A percentile compares a stretch with the other conserved stretches of the same genome.
Conservation (phyloP, 2,113 vertebrate species). For the Ahaetulla prasina region DNA sequence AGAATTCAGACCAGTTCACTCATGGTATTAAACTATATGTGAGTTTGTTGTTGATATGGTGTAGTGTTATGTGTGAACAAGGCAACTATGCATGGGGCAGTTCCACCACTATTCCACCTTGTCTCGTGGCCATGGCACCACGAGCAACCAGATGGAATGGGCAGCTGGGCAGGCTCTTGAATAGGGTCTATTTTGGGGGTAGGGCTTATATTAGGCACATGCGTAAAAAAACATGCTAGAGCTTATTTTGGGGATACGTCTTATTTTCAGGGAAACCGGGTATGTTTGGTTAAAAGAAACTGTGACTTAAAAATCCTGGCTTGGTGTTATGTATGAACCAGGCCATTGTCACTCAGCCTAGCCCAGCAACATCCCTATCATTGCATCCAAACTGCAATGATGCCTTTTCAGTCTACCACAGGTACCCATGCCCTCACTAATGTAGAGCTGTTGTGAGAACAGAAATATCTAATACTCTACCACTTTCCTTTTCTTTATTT, state of each 20-base stretch:
- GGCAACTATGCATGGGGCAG: background rate
- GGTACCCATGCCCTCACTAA: background rate
- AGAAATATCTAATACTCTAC: background rate
- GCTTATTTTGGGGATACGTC: no score
- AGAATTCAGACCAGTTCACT: background rate
- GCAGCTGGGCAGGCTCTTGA: no score
- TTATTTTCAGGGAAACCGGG: no score
- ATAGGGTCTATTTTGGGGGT: no score
- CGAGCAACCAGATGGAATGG: no score
- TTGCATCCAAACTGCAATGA: background rate
- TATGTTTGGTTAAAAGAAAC: background rate
- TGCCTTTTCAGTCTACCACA: background rate
- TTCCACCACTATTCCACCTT: no score
- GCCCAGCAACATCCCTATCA: background rate
- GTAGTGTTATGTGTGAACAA: background rate
- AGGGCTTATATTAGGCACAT: no score
- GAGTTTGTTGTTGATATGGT: background rate
- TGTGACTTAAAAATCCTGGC: background rate
- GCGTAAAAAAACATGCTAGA: no score
- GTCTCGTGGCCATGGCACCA: no score
- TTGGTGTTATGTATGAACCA: background rate
- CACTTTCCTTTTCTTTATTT: background rate
- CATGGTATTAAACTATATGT: background rate
- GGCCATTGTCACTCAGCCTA: background rate
- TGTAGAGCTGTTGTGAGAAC: background rate